Evolutionary conservation across 2,888 invertebrate genomes (phyloP), one percentile per base, ranked within the genome.

Genomic region (Acrocera orbiculus): DNA sequence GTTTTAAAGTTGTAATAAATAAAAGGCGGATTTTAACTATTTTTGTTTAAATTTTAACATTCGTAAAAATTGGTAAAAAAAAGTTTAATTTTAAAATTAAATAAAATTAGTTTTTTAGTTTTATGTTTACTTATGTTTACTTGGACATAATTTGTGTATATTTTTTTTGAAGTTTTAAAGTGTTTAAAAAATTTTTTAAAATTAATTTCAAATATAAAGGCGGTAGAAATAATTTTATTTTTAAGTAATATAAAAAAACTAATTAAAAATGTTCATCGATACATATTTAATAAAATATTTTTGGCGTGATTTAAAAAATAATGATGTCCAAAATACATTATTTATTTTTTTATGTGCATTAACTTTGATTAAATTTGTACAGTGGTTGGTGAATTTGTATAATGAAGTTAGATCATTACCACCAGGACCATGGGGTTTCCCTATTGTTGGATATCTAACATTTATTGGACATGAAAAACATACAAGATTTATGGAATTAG

Each of bases 371-470:
- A 55, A 55, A 46, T 53, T 51, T 47, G 26, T 59, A 34, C 58
- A 59, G 42, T 56, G 55, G 56, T 46, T 58, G 34, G 30, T 57
- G 20, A 49, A 54, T 35, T 34, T 52, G 44, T 50, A 54, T 50
- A 40, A 52, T 42, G 45, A 60, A 40, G 39, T 54, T n/a, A 48
- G 50, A 29, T 51, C 65, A 43, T 61, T 86, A 44, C 89, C 89
- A 1, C 89, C 89, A 1, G 89, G 89, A 4, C 89, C 89, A 4
- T 80, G 80, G 78, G 85, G 87, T 3, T 63, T 82, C 4, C 89
- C 89, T 14, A 64, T 87, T 33, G 66, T 86, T 36, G 89, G 90
- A 39, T 85, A 79, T 52, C 62, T 89, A 42, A 78, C 80, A 4
- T 85, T 80, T 58, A 67, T 90, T 49, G 79, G 76, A 45, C 69